Conservation (phyloP, 2,888 invertebrate species). For the Neoascia interrupta region DNA sequence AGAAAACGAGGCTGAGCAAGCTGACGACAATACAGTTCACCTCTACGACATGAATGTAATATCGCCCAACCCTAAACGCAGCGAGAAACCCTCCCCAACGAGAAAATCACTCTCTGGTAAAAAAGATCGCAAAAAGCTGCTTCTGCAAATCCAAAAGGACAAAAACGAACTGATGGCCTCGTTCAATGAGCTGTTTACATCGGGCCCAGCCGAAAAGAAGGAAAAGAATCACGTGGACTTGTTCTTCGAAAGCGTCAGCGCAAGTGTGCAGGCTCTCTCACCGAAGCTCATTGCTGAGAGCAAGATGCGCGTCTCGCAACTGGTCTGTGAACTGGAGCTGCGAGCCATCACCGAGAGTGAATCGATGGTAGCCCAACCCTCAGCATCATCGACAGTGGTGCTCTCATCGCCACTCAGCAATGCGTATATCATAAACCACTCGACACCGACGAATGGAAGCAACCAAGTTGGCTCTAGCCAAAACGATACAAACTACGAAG, state of each 20-base stretch:
- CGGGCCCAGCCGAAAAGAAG: constrained; percentile 69
- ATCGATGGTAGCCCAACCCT: constrained; percentile 3
- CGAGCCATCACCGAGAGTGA: constrained; percentile 71
- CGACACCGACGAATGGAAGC: constrained; percentile 2
- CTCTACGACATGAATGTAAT: constrained; percentile 18
- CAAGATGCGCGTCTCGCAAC: constrained; percentile 73
- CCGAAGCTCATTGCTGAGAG: constrained; percentile 72
- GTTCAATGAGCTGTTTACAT: constrained; percentile 74
- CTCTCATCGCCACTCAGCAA: constrained; percentile 20
- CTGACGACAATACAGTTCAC: neutral
- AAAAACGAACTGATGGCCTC: constrained; percentile 77
- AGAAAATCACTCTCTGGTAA: constrained; percentile 30
- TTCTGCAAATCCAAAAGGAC: constrained; percentile 75
- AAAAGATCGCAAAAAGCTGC: constrained; percentile 73
- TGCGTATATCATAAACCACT: constrained; percentile 48
- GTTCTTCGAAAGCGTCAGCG: constrained; percentile 73
- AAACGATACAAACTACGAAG: constrained; percentile 21
- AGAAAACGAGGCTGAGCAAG: constrained; percentile 19
- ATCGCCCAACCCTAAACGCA: neutral
- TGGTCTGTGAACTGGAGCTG: constrained; percentile 72
- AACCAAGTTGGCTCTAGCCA: constrained; percentile 59
- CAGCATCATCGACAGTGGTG: constrained; percentile 32
- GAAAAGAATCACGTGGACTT: constrained; percentile 74
- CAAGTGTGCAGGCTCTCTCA: constrained; percentile 72
- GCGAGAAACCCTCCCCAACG: neutral